A percentile compares a stretch with the other conserved stretches of the same genome.
Conservation (phyloP, 2,888 invertebrate genomes). For the Ferdinandea cuprea region DNA sequence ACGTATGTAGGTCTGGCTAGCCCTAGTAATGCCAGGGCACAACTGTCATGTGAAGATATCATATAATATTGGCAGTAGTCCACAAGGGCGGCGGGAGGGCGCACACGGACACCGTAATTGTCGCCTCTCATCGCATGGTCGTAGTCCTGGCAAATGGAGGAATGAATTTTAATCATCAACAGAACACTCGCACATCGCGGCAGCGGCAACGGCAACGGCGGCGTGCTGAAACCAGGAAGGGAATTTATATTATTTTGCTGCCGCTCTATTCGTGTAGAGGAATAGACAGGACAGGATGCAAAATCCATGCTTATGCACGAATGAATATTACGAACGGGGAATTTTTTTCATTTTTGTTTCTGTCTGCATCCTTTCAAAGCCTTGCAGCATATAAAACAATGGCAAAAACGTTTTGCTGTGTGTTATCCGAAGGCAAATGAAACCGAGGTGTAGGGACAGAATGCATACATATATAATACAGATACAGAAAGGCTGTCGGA, state of each 20-base stretch:
- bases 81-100: not conserved
- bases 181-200: constrained; percentile 37
- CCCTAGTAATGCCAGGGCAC: not conserved
- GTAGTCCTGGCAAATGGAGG: not conserved
- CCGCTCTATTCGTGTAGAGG: constrained; percentile 12
- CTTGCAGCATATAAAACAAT: constrained; percentile 42
- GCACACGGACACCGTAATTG: not conserved
- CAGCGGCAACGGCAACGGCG: too few species aligned
- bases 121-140: not conserved
- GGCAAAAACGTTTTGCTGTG: constrained; percentile 43
- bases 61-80: constrained; percentile 3
- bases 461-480: constrained; percentile 5
- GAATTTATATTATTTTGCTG: constrained; percentile 11
- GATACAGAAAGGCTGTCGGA: not conserved
- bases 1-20: not conserved
- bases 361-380: constrained; percentile 28
- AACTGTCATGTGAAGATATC: constrained; percentile 41
- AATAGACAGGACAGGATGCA: constrained; percentile 49
- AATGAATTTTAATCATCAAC: constrained; percentile 46
- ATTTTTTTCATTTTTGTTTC: not conserved
- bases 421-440: constrained; percentile 40
- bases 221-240: constrained; percentile 28
- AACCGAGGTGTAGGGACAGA: constrained; percentile 21
- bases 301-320: constrained; percentile 52
- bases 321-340: constrained; percentile 14